Conservation (phyloP, 1,140 invertebrate species). For the Globodera ellingtonae region DNA sequence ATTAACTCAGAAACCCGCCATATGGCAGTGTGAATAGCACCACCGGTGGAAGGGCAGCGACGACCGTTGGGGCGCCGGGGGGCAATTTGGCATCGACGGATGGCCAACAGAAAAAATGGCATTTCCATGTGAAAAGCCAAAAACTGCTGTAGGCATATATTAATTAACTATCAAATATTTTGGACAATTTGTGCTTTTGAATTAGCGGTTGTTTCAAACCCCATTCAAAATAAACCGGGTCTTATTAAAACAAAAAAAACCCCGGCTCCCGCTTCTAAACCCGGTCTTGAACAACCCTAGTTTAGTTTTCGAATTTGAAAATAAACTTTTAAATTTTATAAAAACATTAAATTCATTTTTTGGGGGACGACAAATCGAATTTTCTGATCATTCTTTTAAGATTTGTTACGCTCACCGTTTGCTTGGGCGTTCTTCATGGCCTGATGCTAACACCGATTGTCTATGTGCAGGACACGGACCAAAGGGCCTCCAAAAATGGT, state of each 20-base stretch:
- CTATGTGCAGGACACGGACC: slow-evolving; percentile 52
- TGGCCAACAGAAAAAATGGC: not conserved
- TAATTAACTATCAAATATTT: too few relatives aligned
- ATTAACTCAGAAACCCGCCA: too few relatives aligned
- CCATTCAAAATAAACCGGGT: too few relatives aligned
- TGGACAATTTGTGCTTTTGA: too few relatives aligned
- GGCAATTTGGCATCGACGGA: not conserved
- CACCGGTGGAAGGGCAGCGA: not conserved
- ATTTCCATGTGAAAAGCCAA: slow-evolving; percentile 6
- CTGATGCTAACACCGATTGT: slow-evolving; percentile 59
- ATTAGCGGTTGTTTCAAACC: too few relatives aligned
- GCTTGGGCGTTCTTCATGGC: slow-evolving; percentile 54
- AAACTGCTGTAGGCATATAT: slow-evolving; percentile 6
- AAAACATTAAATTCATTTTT: too few relatives aligned
- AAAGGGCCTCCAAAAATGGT: slow-evolving; percentile 49
- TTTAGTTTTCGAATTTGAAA: too few relatives aligned
- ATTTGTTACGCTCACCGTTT: slow-evolving; percentile 38
- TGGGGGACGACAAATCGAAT: not conserved
- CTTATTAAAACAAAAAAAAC: too few relatives aligned
- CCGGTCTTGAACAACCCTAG: too few relatives aligned
- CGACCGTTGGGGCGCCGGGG: not conserved
- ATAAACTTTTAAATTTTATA: too few relatives aligned
- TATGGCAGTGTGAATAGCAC: too few relatives aligned
- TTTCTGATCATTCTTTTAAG: slow-evolving; percentile 21
- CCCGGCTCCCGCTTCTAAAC: too few relatives aligned